Conservation (phyloP, 2,888 invertebrate genomes). For the Unio delphinus region DNA sequence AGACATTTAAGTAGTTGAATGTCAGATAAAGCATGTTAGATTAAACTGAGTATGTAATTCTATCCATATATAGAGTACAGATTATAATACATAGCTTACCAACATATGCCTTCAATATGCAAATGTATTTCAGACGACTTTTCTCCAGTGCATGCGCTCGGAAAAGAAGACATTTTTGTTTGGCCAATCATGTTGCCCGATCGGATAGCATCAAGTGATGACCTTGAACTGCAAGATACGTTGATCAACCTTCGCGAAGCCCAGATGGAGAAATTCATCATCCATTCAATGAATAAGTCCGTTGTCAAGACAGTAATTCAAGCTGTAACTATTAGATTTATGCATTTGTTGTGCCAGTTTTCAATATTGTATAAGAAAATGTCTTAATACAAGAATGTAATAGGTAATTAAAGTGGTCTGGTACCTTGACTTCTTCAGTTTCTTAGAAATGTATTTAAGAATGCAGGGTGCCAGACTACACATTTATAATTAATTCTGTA, state of each 20-base stretch:
- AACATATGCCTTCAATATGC: neutral
- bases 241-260: slow-evolving; percentile 54
- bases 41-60: too few species aligned
- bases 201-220: slow-evolving; percentile 32
- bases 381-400: too few species aligned
- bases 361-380: neutral
- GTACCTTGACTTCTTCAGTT: too few species aligned
- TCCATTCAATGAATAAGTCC: slow-evolving; percentile 58
- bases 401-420: neutral
- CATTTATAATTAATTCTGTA: too few species aligned
- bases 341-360: neutral
- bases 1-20: too few species aligned
- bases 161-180: slow-evolving; percentile 47
- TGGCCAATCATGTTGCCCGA: slow-evolving; percentile 57
- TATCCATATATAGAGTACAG: too few species aligned
- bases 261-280: slow-evolving; percentile 53
- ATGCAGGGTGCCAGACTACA: too few species aligned
- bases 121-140: slow-evolving; percentile 52
- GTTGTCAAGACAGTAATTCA: slow-evolving; percentile 52
- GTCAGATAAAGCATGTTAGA: too few species aligned
- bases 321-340: slow-evolving; percentile 37
- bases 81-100: neutral
- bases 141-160: slow-evolving; percentile 53
- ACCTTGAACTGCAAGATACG: slow-evolving; percentile 50
- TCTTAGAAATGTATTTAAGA: too few species aligned